Percentiles rank a stretch among this genome's conserved stretches.
Conservation (phyloP, 2,113 vertebrate species). For the Xyrauchen texanus region DNA sequence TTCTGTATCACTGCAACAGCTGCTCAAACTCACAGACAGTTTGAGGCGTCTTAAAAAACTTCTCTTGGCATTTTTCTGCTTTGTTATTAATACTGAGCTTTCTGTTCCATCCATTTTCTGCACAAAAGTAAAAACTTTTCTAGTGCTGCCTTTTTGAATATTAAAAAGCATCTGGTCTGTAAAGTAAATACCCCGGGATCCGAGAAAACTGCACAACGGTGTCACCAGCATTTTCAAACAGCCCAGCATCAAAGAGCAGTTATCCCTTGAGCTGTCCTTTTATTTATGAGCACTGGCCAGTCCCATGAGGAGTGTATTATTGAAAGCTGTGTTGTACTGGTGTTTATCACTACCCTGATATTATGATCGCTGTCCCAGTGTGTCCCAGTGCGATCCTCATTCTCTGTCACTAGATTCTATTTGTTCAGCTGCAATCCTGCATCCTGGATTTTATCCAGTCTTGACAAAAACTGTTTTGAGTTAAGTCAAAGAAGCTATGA, state of each 20-base stretch:
- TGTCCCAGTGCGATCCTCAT: no score
- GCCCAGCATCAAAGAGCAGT: no score
- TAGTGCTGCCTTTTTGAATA: constrained; percentile 29
- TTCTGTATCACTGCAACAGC: background rate
- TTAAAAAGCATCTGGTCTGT: constrained; percentile 31
- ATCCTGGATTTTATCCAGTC: background rate
- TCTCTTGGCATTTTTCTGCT: constrained; percentile 30
- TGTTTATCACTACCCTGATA: background rate
- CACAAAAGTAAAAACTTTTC: constrained; percentile 36
- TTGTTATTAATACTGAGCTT: constrained; percentile 39
- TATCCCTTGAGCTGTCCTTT: background rate
- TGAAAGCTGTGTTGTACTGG: constrained; percentile 2
- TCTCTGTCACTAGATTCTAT: background rate
- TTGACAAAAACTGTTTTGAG: background rate
- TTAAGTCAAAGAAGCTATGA: background rate
- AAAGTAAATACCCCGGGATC: background rate
- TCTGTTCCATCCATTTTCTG: constrained; percentile 26
- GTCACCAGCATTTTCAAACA: background rate
- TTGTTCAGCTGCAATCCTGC: constrained; percentile 18
- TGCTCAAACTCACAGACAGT: background rate
- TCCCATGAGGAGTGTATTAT: constrained; percentile 20
- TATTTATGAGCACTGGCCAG: constrained; percentile 16
- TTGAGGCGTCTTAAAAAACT: constrained; percentile 18
- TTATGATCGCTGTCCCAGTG: no score
- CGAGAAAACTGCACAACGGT: no score